Percentiles rank a stretch among this genome's conserved stretches.
Conservation (phyloP, 2,797 vertebrate species). For the Hirundo rustica region DNA sequence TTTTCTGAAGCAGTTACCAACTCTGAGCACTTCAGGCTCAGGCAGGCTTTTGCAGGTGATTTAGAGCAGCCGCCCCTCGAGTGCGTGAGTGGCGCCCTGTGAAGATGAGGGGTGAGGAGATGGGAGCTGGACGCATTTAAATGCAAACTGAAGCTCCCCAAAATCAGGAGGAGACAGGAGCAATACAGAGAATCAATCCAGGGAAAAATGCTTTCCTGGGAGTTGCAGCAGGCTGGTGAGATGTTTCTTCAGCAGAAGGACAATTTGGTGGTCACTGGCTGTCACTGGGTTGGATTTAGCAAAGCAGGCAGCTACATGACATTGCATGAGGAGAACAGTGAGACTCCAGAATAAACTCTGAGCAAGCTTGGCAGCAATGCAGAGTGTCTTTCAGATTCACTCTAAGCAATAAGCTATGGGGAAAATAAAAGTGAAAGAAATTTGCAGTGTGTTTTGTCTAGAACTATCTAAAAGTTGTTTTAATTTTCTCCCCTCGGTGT, state of each 20-base stretch:
- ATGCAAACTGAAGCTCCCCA: background rate
- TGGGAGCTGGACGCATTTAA: background rate
- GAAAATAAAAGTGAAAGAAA: slow-evolving; percentile 63
- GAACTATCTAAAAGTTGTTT: background rate
- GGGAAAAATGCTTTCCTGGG: background rate
- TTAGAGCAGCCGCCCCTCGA: background rate
- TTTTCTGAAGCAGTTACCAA: background rate
- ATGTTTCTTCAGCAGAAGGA: background rate
- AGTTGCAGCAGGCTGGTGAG: background rate
- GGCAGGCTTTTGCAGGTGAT: background rate
- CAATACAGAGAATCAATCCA: background rate
- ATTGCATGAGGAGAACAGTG: background rate
- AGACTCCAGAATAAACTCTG: background rate
- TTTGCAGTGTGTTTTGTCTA: background rate
- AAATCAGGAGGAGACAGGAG: background rate
- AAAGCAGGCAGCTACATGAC: background rate
- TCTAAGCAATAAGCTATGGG: background rate
- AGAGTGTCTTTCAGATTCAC: background rate
- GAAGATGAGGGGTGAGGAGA: background rate
- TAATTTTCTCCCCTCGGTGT: fast-evolving
- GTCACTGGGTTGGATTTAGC: background rate
- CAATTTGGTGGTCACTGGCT: background rate
- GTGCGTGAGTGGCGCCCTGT: background rate
- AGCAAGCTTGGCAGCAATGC: background rate
- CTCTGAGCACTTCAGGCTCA: background rate